Base-by-base conservation (phyloP, 2,113 vertebrate species). In the Pollachius pollachius region DNA sequence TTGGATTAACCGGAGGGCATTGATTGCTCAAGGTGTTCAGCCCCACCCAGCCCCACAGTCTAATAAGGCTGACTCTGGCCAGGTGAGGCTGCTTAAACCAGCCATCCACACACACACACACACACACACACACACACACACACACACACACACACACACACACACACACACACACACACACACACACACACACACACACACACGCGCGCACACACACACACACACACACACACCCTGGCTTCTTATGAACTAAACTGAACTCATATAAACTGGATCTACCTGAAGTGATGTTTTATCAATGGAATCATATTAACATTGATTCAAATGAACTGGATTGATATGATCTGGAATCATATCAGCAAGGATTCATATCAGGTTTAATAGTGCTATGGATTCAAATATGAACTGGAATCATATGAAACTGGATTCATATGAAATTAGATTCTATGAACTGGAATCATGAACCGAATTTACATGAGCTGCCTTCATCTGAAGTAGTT, bases 51-150 rank as follows among this genome's bases (percentile, higher is more conserved):
- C 52, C 52, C 12, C 21, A 67, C 7, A 54, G 12, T 15, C 52
- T 16, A 54, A 54, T 16, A 8, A 54, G 52, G 52, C 13, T 16
- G 4, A 34, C 30, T 34, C 30, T 34, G 30, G 30, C 30, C 30
- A 34, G 30, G 30, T 34, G 30, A 34, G 30, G 30, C 30, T 34
- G 30, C 30, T 34, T 4, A 34, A 34, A 68, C 19, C 1, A 3
- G n/a, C 64, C 17, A 64, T 17, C 37, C 63, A 18, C 63, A 67
- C 60, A 67, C 27, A 62, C 66, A 54, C 58, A 65, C 57, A 60
- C 72, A 69, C 61, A 60, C 48, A 30, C 60, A 52, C 52, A 64
- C 34, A 69, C 67, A 68, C 34, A 65, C 5, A 76, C 1, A 52
- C 5, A 52, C 25, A 30, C 18, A 13, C 6, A 34, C 30, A 34